Conservation (phyloP, 1,140 invertebrate genomes). For the Anthonomus grandis region DNA sequence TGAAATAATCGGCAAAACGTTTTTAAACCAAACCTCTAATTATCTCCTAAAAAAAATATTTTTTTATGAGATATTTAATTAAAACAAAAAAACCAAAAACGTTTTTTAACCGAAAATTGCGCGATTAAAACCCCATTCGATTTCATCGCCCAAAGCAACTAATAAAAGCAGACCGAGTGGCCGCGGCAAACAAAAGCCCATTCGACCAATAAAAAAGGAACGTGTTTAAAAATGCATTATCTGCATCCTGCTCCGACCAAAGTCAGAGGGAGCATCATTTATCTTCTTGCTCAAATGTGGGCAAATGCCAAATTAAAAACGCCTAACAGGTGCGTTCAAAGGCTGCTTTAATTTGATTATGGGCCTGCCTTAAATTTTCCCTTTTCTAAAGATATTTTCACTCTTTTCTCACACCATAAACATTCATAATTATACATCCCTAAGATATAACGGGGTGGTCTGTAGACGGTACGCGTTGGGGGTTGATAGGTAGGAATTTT, state of each 20-base stretch:
- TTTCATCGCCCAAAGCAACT: constrained; percentile 8
- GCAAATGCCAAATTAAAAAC: constrained; percentile 24
- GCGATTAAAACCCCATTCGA: constrained; percentile 15
- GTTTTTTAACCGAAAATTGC: not conserved
- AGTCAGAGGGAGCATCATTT: constrained; percentile 20
- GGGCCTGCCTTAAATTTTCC: too few relatives aligned
- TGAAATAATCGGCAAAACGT: too few relatives aligned
- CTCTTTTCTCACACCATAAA: too few relatives aligned
- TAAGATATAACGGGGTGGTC: too few relatives aligned
- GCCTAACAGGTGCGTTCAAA: constrained; percentile 23
- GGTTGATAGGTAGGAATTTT: too few relatives aligned
- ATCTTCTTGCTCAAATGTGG: constrained; percentile 24
- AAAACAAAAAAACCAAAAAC: too few relatives aligned
- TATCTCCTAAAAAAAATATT: too few relatives aligned
- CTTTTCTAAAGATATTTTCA: too few relatives aligned
- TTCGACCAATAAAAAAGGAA: constrained; percentile 18
- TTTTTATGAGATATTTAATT: too few relatives aligned
- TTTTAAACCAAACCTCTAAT: too few relatives aligned
- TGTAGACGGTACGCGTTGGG: too few relatives aligned
- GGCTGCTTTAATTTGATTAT: constrained; percentile 20
- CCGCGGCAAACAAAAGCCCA: constrained; percentile 8
- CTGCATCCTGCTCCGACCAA: constrained; percentile 24
- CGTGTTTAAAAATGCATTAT: constrained; percentile 26
- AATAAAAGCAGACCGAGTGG: constrained; percentile 22
- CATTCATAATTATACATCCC: too few relatives aligned